phyloP scores from a whole-genome alignment of 1,140 invertebrate species.

The Pseudomyrmex gracilis region DNA sequence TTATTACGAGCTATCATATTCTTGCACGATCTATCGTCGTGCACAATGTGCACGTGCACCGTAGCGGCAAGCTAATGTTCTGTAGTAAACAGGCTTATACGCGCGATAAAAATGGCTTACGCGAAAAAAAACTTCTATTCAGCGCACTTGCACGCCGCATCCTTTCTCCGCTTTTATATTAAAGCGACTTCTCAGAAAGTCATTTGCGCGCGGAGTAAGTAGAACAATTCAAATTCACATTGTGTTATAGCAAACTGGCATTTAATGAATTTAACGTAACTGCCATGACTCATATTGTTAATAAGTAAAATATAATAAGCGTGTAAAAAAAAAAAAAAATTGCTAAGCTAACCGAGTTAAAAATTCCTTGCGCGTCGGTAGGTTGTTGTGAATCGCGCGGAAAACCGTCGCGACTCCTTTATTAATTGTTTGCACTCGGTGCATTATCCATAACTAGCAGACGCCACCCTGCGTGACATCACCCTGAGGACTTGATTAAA shows the following conservation, averaged over 20 bases:
- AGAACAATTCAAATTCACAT: background rate
- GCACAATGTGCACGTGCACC: background rate
- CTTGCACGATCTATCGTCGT: background rate
- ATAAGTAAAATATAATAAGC: background rate
- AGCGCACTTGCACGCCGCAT: background rate
- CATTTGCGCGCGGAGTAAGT: background rate
- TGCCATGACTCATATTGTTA: background rate
- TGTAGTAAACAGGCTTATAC: slow-evolving; percentile 64
- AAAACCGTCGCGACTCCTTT: slow-evolving; percentile 11
- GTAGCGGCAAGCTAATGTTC: slow-evolving; percentile 25
- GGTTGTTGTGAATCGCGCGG: background rate
- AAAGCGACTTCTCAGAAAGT: slow-evolving; percentile 5
- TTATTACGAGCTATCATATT: slow-evolving; percentile 34
- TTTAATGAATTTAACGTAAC: background rate
- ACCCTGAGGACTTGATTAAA: slow-evolving; percentile 42
- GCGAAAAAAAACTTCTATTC: slow-evolving; percentile 58
- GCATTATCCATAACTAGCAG: slow-evolving; percentile 34
- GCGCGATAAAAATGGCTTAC: slow-evolving; percentile 50
- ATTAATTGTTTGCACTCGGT: slow-evolving; percentile 31
- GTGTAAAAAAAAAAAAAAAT: background rate
- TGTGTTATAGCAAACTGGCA: background rate
- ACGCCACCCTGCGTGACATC: slow-evolving; percentile 9
- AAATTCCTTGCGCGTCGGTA: slow-evolving; percentile 5
- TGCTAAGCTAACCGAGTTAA: background rate
- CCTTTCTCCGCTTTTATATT: background rate